These are phyloP conservation scores for Macaca nemestrina DNA, from an alignment of 2,113 vertebrate species.

Conservation along the genomic window DNA sequence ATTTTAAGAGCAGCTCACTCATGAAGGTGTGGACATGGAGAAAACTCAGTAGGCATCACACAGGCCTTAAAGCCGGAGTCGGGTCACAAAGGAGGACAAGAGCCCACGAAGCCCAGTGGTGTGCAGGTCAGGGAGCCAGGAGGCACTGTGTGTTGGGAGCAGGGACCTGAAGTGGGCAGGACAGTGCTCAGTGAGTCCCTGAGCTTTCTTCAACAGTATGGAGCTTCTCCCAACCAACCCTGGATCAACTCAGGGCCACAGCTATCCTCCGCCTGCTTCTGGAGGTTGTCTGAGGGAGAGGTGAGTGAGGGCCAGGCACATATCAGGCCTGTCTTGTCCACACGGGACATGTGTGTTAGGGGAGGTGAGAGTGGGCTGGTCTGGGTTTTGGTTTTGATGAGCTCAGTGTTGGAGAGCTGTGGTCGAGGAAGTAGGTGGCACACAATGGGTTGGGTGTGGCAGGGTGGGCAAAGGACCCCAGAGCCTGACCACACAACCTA, in stretches of 20 bases:
- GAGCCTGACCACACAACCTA: not conserved
- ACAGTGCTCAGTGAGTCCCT: not conserved
- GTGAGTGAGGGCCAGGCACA: not conserved
- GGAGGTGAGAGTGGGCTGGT: not conserved
- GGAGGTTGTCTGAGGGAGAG: not conserved
- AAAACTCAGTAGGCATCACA: too few relatives aligned
- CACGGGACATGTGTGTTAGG: not conserved
- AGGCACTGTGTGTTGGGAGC: not conserved
- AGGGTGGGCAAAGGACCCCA: accelerated
- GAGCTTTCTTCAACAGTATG: not conserved
- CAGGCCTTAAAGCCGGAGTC: not conserved
- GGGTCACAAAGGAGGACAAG: not conserved
- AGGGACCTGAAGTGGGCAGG: not conserved
- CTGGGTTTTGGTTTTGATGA: not conserved
- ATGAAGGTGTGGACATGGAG: not conserved
- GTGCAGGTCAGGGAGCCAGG: accelerated
- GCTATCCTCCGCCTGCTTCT: not conserved
- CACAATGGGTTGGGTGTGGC: not conserved
- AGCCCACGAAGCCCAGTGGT: not conserved
- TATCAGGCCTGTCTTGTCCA: not conserved
- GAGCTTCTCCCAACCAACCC: not conserved
- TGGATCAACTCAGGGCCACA: not conserved
- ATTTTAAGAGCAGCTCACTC: not conserved
- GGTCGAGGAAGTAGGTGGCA: not conserved
- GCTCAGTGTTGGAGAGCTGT: not conserved